Base-by-base conservation (phyloP, 2,888 invertebrate species). In the Tachystola acroxantha region DNA sequence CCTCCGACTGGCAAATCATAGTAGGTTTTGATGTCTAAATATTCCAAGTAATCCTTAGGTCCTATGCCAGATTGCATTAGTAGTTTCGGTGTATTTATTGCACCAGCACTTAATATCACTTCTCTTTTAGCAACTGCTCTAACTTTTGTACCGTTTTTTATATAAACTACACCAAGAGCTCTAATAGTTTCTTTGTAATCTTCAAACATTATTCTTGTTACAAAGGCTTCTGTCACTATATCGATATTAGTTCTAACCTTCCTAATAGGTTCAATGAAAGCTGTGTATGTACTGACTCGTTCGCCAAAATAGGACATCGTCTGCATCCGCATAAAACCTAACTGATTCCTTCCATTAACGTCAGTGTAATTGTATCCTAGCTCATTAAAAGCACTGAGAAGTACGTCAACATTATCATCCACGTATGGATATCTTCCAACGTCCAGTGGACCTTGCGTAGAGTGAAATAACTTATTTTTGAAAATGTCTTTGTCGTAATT, bases 1-100 rank as follows among this genome's bases (percentile, higher is more conserved):
- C 64, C 67, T 12, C 86, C 86, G 0, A 86, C 82, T 1, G 85
- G 80, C 33, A 86, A 61, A 57, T 85, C 79, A 36, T 61, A 59
- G 20, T 64, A 42, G 2, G 70, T 64, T 45, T 64, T 64, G 13
- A 85, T 62, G 49, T 73, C 66, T 53, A 86, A 61, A 62, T 80
- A 85, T 49, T 86, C 81, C 47, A 86, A 65, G 36, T 86, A 86
- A 10, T 84, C 82, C 36, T 58, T 78, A 10, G 84, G 84, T 1
- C 86, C 86, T 34, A 86, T 51, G 37, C 86, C 86, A 22, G 86
- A 86, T 40, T 78, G 76, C 86, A 86, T 86, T 25, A 86, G 49
- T 41, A 86, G 40, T 52, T 79, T 85, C 2, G 86, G 82, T 19
- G 80, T 69, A 45, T 84, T 85, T 16, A 86, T 78, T 2, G 86